These are phyloP conservation scores for Hirtodrosophila cameraria DNA, from an alignment of 2,888 invertebrate species.

Conservation along the genomic window DNA sequence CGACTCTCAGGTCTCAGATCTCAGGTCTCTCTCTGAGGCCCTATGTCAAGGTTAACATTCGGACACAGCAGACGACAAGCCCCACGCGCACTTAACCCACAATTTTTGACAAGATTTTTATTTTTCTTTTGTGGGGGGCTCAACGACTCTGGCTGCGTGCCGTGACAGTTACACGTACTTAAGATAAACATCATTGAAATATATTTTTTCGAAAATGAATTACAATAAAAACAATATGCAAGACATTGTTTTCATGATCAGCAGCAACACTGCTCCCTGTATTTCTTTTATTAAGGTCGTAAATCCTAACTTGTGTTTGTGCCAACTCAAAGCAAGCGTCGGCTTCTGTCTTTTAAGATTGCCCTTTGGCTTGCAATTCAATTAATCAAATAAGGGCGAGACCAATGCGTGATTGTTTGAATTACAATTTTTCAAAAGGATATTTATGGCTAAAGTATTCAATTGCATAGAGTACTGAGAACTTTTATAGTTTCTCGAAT, in stretches of 20 bases:
- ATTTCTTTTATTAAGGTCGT: conserved; percentile 31
- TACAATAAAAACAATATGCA: conserved; percentile 30
- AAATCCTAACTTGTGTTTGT: conserved; percentile 49
- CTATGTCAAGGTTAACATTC: conserved; percentile 69
- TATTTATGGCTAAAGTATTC: too few relatives aligned
- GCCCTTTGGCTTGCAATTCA: too few relatives aligned
- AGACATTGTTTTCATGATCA: conserved; percentile 1
- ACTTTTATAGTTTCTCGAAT: too few relatives aligned
- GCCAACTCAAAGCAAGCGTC: conserved; percentile 30
- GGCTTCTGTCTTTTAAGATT: not conserved
- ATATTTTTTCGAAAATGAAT: conserved; percentile 45
- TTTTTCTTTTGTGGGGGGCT: conserved; percentile 32
- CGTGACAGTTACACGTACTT: conserved; percentile 75
- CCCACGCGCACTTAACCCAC: conserved; percentile 78
- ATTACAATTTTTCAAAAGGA: too few relatives aligned
- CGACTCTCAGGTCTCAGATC: conserved; percentile 34
- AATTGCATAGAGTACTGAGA: too few relatives aligned
- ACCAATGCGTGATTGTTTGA: too few relatives aligned
- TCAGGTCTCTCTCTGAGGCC: conserved; percentile 56
- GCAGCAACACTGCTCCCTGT: conserved; percentile 1
- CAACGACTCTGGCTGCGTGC: conserved; percentile 18
- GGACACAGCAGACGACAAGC: conserved; percentile 55
- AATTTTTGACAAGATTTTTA: conserved; percentile 59
- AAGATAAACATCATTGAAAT: conserved; percentile 63
- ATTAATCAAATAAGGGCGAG: too few relatives aligned